phyloP scores from a whole-genome alignment of 2,797 vertebrate genomes.

The Galago senegalensis region DNA sequence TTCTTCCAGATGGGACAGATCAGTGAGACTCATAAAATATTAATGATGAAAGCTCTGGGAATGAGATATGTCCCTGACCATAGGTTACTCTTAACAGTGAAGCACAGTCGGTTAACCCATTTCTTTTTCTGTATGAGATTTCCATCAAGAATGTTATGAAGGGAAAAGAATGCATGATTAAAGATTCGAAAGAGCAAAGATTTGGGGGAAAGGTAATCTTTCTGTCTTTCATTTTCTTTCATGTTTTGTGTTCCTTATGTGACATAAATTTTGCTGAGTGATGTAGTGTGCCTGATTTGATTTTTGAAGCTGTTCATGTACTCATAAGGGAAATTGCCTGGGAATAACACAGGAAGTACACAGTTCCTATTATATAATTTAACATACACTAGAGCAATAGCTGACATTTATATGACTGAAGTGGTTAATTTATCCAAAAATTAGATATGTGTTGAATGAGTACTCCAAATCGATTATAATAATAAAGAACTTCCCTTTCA shows the following conservation, averaged over 20 bases:
- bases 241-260: slow-evolving; percentile 69
- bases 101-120: slow-evolving; percentile 79
- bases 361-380: neutral
- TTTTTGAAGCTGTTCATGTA: slow-evolving; percentile 24
- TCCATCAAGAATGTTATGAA: slow-evolving; percentile 72
- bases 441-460: neutral
- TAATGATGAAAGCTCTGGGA: slow-evolving; percentile 91
- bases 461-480: neutral
- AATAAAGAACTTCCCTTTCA: neutral
- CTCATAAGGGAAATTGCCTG: neutral
- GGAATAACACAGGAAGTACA: neutral
- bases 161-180: slow-evolving; percentile 72
- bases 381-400: neutral
- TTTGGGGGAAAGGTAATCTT: slow-evolving; percentile 62
- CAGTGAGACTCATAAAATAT: slow-evolving; percentile 92
- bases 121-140: slow-evolving; percentile 75
- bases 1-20: slow-evolving; percentile 89
- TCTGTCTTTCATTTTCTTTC: slow-evolving; percentile 80
- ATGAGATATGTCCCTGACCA: slow-evolving; percentile 83
- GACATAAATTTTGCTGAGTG: slow-evolving; percentile 67
- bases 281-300: neutral
- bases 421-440: neutral
- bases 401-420: neutral
- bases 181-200: slow-evolving; percentile 76
- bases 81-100: slow-evolving; percentile 87